A percentile compares a stretch with the other conserved stretches of the same genome.
Conservation (phyloP, 2,888 invertebrate genomes). For the Ectemnius continuus region DNA sequence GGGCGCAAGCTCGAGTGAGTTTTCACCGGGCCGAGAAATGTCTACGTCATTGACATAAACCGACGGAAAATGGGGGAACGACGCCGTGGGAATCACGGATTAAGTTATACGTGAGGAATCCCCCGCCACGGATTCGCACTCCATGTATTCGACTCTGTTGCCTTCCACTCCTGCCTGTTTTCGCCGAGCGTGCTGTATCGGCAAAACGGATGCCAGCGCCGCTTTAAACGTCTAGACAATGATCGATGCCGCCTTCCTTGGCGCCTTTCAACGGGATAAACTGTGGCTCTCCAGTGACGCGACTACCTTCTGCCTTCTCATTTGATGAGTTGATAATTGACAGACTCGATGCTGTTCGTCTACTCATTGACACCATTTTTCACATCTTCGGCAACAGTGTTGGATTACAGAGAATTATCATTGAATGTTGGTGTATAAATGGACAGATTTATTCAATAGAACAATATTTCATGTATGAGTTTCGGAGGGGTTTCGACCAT, state of each 20-base stretch:
- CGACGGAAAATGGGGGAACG: constrained; percentile 34
- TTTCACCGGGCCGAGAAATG: constrained; percentile 38
- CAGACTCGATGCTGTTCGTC: too few relatives aligned
- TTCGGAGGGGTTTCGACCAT: too few relatives aligned
- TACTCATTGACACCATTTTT: too few relatives aligned
- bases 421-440: too few relatives aligned
- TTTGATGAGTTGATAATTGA: too few relatives aligned
- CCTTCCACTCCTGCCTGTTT: constrained; percentile 32
- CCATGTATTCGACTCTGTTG: constrained; percentile 15
- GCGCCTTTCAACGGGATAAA: neutral
- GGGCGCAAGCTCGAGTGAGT: constrained; percentile 41
- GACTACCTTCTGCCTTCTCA: neutral
- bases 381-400: too few relatives aligned
- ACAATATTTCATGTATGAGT: too few relatives aligned
- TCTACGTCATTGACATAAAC: constrained; percentile 49
- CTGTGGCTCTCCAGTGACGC: neutral
- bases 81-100: constrained; percentile 40
- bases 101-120: constrained; percentile 55
- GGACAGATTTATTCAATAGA: too few relatives aligned
- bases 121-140: constrained; percentile 32
- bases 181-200: constrained; percentile 26
- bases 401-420: too few relatives aligned
- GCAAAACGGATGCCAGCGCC: neutral
- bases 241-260: neutral
- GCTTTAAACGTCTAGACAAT: neutral